phyloP scores from a whole-genome alignment of 2,888 invertebrate genomes.

The Pseudococcus viburni region DNA sequence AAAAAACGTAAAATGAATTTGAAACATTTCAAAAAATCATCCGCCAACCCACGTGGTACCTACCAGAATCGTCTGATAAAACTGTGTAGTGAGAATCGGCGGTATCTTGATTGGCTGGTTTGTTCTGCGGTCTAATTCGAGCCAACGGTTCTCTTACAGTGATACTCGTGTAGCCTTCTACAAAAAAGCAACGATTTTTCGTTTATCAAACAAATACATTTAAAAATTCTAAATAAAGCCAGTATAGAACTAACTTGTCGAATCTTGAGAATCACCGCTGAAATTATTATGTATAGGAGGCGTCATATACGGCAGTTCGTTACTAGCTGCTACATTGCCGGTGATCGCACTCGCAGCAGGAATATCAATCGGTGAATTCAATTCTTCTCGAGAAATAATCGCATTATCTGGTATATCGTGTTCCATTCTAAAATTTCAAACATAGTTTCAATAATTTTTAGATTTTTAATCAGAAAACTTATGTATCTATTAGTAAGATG shows the following conservation, averaged over 20 bases:
- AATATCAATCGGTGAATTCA: slow-evolving; percentile 73
- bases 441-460: background rate
- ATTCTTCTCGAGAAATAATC: slow-evolving; percentile 47
- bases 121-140: slow-evolving; percentile 75
- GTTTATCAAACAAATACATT: background rate
- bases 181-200: slow-evolving; percentile 65
- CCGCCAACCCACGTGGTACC: background rate
- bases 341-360: slow-evolving; percentile 90
- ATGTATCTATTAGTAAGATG: background rate
- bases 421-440: background rate
- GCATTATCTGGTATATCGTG: slow-evolving; percentile 23
- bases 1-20: background rate
- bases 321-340: slow-evolving; percentile 87
- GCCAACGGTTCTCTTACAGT: slow-evolving; percentile 91
- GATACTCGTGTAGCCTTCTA: slow-evolving; percentile 93
- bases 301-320: slow-evolving; percentile 91
- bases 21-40: background rate
- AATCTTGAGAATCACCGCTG: slow-evolving; percentile 92
- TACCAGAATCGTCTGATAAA: slow-evolving; percentile 91
- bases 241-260: slow-evolving; percentile 74
- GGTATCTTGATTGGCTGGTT: slow-evolving; percentile 75
- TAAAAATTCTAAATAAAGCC: background rate
- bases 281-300: slow-evolving; percentile 84
- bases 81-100: slow-evolving; percentile 87
- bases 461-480: background rate